Conservation (phyloP, 2,888 invertebrate genomes). For the Plutella xylostella region DNA sequence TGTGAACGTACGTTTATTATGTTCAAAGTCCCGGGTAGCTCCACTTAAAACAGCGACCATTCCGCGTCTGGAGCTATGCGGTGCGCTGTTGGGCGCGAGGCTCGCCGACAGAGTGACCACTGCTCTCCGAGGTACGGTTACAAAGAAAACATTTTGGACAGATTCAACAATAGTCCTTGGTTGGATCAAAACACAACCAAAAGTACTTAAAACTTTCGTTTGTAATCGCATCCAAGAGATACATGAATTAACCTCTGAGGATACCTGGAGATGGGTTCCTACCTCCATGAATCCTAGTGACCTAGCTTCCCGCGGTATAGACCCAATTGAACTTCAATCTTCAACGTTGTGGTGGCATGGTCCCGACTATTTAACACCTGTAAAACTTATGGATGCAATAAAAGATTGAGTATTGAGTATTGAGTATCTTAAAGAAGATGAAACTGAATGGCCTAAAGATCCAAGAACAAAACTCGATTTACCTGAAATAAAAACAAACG, state of each 20-base stretch:
- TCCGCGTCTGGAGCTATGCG: conserved; percentile 6
- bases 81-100: conserved; percentile 1
- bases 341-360: not conserved
- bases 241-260: not conserved
- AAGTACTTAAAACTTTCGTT: not conserved
- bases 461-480: not conserved
- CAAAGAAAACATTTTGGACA: conserved; percentile 1
- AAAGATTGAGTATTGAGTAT: too few relatives aligned
- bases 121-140: not conserved
- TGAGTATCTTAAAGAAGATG: conserved; percentile 1
- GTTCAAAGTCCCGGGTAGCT: not conserved
- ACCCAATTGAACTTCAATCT: not conserved
- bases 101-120: not conserved
- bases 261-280: conserved; percentile 3
- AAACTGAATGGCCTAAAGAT: not conserved
- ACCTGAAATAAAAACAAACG: not conserved
- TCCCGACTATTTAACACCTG: too few relatives aligned
- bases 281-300: conserved; percentile 6
- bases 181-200: conserved; percentile 4
- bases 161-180: conserved; percentile 5
- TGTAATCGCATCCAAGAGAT: conserved; percentile 2
- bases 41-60: not conserved
- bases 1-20: not conserved
- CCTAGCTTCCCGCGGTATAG: conserved; percentile 5
- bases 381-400: too few relatives aligned